Base-by-base conservation (phyloP, 1,140 invertebrate genomes). In the Neoseiulus cucumeris region DNA sequence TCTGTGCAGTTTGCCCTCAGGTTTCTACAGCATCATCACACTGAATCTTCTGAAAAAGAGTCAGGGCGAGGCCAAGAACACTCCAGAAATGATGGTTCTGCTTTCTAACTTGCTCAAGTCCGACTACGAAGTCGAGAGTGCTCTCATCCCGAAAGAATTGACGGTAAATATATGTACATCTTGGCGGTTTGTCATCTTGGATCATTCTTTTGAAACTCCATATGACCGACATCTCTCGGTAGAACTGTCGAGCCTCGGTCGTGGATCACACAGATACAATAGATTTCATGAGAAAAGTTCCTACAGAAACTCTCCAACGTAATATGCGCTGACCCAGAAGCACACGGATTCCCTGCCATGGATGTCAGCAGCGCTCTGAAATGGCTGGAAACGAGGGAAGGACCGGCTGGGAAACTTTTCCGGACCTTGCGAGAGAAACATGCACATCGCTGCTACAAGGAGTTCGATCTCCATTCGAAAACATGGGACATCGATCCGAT, bases 391-490 rank as follows among this genome's bases (percentile, higher is more conserved):
- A 20, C 25, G 25, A 33, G 22, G 12, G 51, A 25, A 25, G 51
- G 14, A 4, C 25, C 14, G 9, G 17, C 51, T 17, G 51, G 25
- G 25, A 25, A 20, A 17, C 25, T 29, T 4, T 59, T 59, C 22
- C 1, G 22, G 22, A 6, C 25, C 51, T 25, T 59, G 14, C 14
- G 51, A 25, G 33, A 17, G 33, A 59, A 59, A 33, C 51, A 59
- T 9, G 51, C 45, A 1, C 84, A 89, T 73, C 79, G 87, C 68
- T 80, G 81, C 68, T 75, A 22, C 33, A 25, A 59, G 9, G 51
- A 59, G 22, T 17, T 25, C 33, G 51, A 59, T 25, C 25, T 59
- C 22, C 22, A 59, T 2, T 59, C 51, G 14, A 59, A 59, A 33
- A 59, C 51, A 2, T 59, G 51, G 51, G 51, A 20, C 51, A 59